Base-by-base conservation (phyloP, 2,113 vertebrate genomes). In the Chinchilla lanigera region DNA sequence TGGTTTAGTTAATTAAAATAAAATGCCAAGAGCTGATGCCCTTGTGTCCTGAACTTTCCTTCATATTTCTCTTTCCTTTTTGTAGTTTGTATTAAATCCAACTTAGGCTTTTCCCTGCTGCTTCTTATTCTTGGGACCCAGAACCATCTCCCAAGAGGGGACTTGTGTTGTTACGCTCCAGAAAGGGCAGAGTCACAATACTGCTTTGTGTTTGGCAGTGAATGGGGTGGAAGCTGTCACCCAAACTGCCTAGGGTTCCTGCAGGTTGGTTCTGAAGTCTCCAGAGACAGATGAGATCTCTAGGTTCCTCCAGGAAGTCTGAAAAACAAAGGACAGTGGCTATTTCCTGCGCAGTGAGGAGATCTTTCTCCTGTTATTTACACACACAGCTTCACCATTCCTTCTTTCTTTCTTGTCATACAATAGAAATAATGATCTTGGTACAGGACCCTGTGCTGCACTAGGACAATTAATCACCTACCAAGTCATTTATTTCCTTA, bases 341-440 rank as follows among this genome's bases (percentile, higher is more conserved):
- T 54, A n/a, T 71, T 95, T 87, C 80, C 94, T 52, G 69, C 89
- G 63, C 90, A 58, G 77, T 0, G 13, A 95, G 87, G 90, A 97
- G 95, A 93, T 71, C 93, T 90, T 81, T 96, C 67, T 82, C 30
- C 35, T 71, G 85, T 98, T 98, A 96, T 96, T 98, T 97, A 98
- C 97, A 96, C 93, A 86, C 87, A 78, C 12, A 0, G 60, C 89
- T 95, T 96, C 26, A 1, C 81, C 12, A 77, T 85, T 94, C 96
- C 71, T 95, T 96, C 95, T 86, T 96, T 89, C 91, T 94, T 96
- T 95, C 96, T 94, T 97, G 97, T 96, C 97, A 96, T 75, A 95
- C 95, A 88, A 96, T 90, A 98, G 97, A 96, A 98, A 97, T 98
- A 98, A 98, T 97, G 98, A 95, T 97, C 97, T 94, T 58, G 71